phyloP scores from a whole-genome alignment of 2,113 vertebrate species.

The Pluvialis apricaria region DNA sequence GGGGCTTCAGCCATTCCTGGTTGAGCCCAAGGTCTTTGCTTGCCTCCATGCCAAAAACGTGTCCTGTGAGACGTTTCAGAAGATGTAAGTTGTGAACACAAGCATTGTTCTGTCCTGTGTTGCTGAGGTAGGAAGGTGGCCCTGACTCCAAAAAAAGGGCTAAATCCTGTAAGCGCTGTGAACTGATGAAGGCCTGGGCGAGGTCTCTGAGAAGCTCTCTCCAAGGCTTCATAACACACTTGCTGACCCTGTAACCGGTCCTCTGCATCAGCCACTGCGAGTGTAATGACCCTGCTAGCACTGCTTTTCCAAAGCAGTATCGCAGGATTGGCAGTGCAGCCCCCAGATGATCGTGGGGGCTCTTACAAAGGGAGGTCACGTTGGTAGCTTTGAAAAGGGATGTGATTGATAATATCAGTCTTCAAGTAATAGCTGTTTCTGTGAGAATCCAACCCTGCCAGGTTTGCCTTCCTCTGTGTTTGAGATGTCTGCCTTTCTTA shows the following conservation, averaged over 20 bases:
- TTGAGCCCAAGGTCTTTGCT: not conserved
- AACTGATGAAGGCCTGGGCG: not conserved
- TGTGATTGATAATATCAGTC: not conserved
- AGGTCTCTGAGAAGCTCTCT: not conserved
- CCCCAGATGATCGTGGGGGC: not conserved
- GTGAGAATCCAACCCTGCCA: not conserved
- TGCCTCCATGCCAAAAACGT: slow-evolving; percentile 9
- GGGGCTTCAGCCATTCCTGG: not conserved
- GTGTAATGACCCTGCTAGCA: no score
- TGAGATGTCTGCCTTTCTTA: not conserved
- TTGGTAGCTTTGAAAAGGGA: not conserved
- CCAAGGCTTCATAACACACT: not conserved
- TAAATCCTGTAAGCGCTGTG: not conserved
- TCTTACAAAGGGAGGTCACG: not conserved
- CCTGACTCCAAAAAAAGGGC: not conserved
- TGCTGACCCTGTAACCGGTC: not conserved
- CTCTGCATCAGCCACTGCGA: fast-evolving
- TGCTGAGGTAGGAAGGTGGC: not conserved
- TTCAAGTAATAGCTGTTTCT: not conserved
- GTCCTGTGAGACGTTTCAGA: not conserved
- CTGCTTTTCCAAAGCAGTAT: not conserved
- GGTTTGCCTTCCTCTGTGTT: not conserved
- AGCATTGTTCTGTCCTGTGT: not conserved
- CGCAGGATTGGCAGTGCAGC: not conserved
- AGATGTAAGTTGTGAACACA: slow-evolving; percentile 29